Evolutionary conservation across 2,797 vertebrate genomes (phyloP).

Genomic region (Alectoris magna): DNA sequence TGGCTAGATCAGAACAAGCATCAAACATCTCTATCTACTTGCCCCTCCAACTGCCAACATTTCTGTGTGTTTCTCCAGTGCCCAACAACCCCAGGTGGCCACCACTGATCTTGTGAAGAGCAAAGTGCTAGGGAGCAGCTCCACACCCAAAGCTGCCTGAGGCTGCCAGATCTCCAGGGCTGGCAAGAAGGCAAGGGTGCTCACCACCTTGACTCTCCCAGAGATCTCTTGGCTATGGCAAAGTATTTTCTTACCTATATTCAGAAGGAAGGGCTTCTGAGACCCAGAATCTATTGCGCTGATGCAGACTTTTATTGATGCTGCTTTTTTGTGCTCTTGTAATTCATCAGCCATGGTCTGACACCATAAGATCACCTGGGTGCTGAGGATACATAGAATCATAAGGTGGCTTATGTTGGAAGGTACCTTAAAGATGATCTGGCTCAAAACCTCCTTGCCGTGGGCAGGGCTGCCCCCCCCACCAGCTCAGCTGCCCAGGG

Average conservation of each 20-base stretch:
- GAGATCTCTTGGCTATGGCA: background rate
- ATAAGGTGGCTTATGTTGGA: background rate
- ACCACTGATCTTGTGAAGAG: accelerated
- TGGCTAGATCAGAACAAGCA: accelerated
- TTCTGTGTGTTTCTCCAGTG: background rate
- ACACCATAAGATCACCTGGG: background rate
- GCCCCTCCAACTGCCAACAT: background rate
- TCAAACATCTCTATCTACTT: accelerated
- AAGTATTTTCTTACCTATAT: background rate
- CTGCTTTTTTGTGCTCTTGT: background rate
- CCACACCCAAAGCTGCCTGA: background rate
- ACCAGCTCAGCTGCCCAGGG: background rate
- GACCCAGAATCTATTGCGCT: background rate
- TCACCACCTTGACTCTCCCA: background rate
- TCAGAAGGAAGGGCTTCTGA: background rate
- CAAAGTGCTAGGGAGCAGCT: background rate
- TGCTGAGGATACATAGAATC: background rate
- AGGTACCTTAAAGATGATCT: background rate
- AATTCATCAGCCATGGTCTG: background rate
- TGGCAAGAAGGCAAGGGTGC: background rate
- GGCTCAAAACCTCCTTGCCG: background rate
- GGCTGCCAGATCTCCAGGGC: background rate
- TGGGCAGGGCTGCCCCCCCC: background rate
- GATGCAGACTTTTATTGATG: background rate
- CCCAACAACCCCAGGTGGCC: background rate